phyloP scores from a whole-genome alignment of 2,888 invertebrate species.

The Lysandra coridon region DNA sequence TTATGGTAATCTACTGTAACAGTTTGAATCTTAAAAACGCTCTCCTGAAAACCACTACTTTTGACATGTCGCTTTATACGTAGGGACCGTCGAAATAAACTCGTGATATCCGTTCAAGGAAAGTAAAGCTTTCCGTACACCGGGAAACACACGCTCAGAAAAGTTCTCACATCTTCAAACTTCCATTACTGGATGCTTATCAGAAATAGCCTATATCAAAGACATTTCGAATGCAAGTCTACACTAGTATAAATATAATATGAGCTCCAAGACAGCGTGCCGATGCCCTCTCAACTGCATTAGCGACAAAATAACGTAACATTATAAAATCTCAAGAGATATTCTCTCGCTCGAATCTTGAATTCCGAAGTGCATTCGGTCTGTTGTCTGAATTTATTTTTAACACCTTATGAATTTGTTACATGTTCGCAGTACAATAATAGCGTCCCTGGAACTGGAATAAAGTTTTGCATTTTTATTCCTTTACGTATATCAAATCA shows the following conservation, averaged over 20 bases:
- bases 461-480: background rate
- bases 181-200: background rate
- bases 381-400: slow-evolving; percentile 28
- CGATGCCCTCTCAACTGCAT: slow-evolving; percentile 34
- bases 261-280: slow-evolving; percentile 2
- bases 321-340: slow-evolving; percentile 36
- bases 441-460: slow-evolving; percentile 6
- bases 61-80: too few relatives aligned
- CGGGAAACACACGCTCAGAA: background rate
- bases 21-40: too few relatives aligned
- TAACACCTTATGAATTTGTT: slow-evolving; percentile 29
- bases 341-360: slow-evolving; percentile 28
- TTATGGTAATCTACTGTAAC: too few relatives aligned
- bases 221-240: background rate
- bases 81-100: background rate
- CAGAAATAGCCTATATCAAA: background rate
- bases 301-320: slow-evolving; percentile 37
- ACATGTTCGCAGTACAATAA: background rate
- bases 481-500: background rate
- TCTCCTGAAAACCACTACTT: too few relatives aligned
- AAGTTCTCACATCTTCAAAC: background rate
- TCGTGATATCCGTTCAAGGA: background rate
- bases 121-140: background rate
- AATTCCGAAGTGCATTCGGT: slow-evolving; percentile 23
- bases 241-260: background rate